Evolutionary conservation across 2,113 vertebrate species (phyloP).

Genomic region (Acanthochromis polyacanthus): DNA sequence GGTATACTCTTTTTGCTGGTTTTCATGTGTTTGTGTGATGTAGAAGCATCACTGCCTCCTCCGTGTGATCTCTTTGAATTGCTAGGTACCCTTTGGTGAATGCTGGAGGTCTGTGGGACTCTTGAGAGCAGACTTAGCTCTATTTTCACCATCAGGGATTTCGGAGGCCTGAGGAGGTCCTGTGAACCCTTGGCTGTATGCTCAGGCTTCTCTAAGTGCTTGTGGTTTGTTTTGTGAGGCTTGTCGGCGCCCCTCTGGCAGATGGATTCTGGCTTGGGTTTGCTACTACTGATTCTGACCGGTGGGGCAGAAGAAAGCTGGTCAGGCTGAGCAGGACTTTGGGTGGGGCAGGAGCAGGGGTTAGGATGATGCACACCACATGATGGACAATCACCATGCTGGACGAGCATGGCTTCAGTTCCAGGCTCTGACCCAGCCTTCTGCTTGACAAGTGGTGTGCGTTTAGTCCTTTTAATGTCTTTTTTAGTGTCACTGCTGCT

Average conservation of each 20-base stretch:
- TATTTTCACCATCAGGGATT: slow-evolving; percentile 90
- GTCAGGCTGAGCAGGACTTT: slow-evolving; percentile 52
- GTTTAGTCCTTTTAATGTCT: slow-evolving; percentile 69
- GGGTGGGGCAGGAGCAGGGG: slow-evolving; percentile 51
- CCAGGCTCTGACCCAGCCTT: slow-evolving; percentile 68
- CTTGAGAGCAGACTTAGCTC: slow-evolving; percentile 87
- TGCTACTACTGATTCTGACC: slow-evolving; percentile 67
- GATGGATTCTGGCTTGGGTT: slow-evolving; percentile 43
- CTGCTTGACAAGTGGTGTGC: slow-evolving; percentile 67
- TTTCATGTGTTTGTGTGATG: slow-evolving; percentile 62
- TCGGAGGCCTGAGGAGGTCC: slow-evolving; percentile 24
- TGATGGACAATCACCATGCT: slow-evolving; percentile 57
- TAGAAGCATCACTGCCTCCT: slow-evolving; percentile 19
- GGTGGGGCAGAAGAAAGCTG: slow-evolving; percentile 46
- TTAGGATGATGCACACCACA: slow-evolving; percentile 57
- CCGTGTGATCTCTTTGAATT: slow-evolving; percentile 77
- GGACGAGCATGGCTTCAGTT: slow-evolving; percentile 48
- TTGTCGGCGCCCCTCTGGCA: slow-evolving; percentile 69
- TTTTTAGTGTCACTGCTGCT: slow-evolving; percentile 50
- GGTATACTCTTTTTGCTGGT: slow-evolving; percentile 81
- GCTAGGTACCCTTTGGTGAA: slow-evolving; percentile 20
- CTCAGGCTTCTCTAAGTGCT: slow-evolving; percentile 55
- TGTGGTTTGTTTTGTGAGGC: slow-evolving; percentile 68
- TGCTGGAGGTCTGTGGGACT: slow-evolving; percentile 77
- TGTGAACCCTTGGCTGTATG: slow-evolving; percentile 58